Evolutionary conservation across 1,140 invertebrate species (phyloP), one percentile per base, ranked within the genome.

Genomic region (Drosophila teissieri): DNA sequence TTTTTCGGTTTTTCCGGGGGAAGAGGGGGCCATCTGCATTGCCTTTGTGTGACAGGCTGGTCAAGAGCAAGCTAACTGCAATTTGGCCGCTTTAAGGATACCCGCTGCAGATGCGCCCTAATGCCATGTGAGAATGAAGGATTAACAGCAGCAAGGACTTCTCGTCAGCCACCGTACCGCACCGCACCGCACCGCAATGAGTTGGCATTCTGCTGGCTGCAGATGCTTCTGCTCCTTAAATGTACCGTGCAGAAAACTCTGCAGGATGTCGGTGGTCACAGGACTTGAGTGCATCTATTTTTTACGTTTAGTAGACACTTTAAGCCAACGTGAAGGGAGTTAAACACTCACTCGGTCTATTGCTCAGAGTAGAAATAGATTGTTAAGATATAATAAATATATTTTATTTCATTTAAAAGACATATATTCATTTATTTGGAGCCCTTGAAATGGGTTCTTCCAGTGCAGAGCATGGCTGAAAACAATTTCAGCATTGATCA

Each of bases 61-160:
- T 48, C 54, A 31, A 55, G 45, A 74, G 60, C 64, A 37, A 55
- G 80, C 69, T 62, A 82, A 72, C 80, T 88, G 82, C 82, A 88
- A 88, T 88, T 86, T 76, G 83, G 83, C 65, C 65, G 70, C 83
- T 76, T 76, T 72, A 73, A 68, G 61, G 65, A 37, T 63, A 62
- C 61, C 39, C 61, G 44, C 12, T 42, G 63, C 82, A 86, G 82
- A 80, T 88, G 82, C 55, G 79, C 46, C 75, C 63, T 62, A 57
- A 82, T 77, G 53, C 49, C 58, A 48, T 67, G 54, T 75, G 77
- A 64, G 61, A 37, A 58, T 78, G 65, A 62, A 68, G 82, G 83
- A 82, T 86, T 86, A 88, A 83, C 83, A 63, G 78, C 79, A 80
- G 54, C 82, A 72, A 78, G 73, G 72, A 69, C 42, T 48, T 48